Evolutionary conservation across 2,797 vertebrate species (phyloP), one percentile per base, ranked within the genome.

Genomic region (Urocyon cinereoargenteus): DNA sequence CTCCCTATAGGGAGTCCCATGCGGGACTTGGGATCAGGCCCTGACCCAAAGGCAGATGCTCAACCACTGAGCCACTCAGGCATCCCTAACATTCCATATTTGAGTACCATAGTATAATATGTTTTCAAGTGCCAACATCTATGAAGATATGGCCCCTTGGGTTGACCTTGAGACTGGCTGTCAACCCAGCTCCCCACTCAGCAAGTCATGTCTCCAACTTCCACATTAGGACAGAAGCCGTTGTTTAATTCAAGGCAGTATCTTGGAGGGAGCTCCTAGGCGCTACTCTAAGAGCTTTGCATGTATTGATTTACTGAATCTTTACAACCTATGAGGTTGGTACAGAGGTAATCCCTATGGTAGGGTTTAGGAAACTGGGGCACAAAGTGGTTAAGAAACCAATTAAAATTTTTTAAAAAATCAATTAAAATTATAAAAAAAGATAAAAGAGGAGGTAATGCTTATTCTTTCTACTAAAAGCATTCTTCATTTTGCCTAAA

Each of bases 181-280:
- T 62, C 57, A 53, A 19, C 40, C 14, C 24, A 93, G 57, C 10
- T 70, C 22, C 51, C 3, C 13, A 55, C 34, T 49, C 6, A 28
- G 59, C 36, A 87, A 90, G 51, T 68, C n/a, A 49, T 26, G 21
- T 49, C 28, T 92, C 34, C 6, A 57, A 8, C 18, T 85, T 72
- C 26, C 5, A 10, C 3, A 10, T 70, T 53, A 72, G 64, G 66
- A 70, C 19, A 66, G 61, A 89, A 28, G 40, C 26, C 72, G 49
- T 68, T 49, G 62, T 59, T 90, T 79, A 89, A 24, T 92, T 96
- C 79, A 87, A 90, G 73, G 70, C 45, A 84, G 24, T 95, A 8
- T 21, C 40, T 90, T 91, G 64, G 55, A 84, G 75, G 51, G 53
- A 49, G 45, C 6, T 70, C 83, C 15, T 45, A 49, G 49, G 26